phyloP scores from a whole-genome alignment of 2,113 vertebrate genomes.

The Onychostruthus taczanowskii region DNA sequence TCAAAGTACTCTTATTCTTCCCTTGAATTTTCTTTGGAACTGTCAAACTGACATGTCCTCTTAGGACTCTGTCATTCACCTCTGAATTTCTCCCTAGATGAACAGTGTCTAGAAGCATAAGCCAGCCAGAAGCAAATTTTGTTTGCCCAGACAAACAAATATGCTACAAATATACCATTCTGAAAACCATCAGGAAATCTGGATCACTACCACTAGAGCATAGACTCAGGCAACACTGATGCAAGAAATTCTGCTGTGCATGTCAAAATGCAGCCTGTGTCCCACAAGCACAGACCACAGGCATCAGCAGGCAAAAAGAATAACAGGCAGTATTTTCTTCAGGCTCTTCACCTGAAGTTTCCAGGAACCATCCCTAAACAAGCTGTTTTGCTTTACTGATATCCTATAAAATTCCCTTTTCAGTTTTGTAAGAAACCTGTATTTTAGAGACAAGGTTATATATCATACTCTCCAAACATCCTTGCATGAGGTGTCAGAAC shows the following conservation, averaged over 20 bases:
- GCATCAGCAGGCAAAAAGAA: not conserved
- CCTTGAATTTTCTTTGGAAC: not conserved
- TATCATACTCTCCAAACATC: not conserved
- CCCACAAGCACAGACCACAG: not conserved
- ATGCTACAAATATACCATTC: not conserved
- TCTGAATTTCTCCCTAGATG: not conserved
- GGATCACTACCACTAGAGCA: not conserved
- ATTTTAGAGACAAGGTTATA: not conserved
- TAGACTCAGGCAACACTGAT: accelerated
- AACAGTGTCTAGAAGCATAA: not conserved
- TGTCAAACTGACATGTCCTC: not conserved
- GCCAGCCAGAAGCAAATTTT: not conserved
- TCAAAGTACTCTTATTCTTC: not conserved
- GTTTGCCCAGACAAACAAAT: not conserved
- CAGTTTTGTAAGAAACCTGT: not conserved
- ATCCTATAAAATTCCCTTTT: not conserved
- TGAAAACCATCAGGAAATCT: not conserved
- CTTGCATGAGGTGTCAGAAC: not conserved
- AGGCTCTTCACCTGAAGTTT: not conserved
- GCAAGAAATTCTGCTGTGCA: not conserved
- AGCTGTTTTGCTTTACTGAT: not conserved
- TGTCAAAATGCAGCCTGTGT: not conserved
- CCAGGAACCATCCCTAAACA: not conserved
- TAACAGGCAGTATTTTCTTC: not conserved
- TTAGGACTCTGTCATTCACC: not conserved